Conservation (phyloP, 1,140 invertebrate genomes). For the Drosophila nigrodunni region DNA sequence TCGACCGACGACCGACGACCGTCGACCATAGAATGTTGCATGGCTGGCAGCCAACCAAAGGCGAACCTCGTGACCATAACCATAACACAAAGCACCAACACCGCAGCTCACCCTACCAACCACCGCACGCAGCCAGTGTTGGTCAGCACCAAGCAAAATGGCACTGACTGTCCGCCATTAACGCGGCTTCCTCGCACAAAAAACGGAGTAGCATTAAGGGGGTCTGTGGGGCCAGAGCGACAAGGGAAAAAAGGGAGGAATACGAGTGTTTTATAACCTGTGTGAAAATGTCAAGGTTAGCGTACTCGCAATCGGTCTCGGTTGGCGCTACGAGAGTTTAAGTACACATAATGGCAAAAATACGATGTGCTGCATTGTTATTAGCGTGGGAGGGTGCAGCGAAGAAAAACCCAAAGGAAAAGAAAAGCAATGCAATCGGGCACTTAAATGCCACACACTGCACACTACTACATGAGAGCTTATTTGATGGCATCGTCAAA, state of each 20-base stretch:
- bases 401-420: neutral
- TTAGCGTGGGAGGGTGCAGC: constrained; percentile 3
- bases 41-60: constrained; percentile 41
- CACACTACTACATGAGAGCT: constrained; percentile 3
- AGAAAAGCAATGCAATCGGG: constrained; percentile 5
- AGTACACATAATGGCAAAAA: constrained; percentile 34
- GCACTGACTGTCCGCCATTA: constrained; percentile 61
- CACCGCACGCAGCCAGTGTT: neutral
- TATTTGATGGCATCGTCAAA: constrained; percentile 49
- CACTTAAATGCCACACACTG: constrained; percentile 12
- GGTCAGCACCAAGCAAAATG: constrained; percentile 34
- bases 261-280: constrained; percentile 46
- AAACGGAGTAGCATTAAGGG: neutral
- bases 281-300: constrained; percentile 53
- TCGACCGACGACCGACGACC: constrained; percentile 3
- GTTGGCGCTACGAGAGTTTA: constrained; percentile 20
- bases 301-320: neutral
- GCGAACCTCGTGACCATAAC: constrained; percentile 38
- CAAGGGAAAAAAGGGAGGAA: neutral
- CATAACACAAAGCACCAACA: constrained; percentile 49
- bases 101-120: neutral
- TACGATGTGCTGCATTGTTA: constrained; percentile 35
- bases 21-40: constrained; percentile 47
- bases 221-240: neutral
- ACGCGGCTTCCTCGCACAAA: constrained; percentile 35